These are phyloP conservation scores for Drosophila koepferae DNA, from an alignment of 2,888 invertebrate species.

Conservation along the genomic window DNA sequence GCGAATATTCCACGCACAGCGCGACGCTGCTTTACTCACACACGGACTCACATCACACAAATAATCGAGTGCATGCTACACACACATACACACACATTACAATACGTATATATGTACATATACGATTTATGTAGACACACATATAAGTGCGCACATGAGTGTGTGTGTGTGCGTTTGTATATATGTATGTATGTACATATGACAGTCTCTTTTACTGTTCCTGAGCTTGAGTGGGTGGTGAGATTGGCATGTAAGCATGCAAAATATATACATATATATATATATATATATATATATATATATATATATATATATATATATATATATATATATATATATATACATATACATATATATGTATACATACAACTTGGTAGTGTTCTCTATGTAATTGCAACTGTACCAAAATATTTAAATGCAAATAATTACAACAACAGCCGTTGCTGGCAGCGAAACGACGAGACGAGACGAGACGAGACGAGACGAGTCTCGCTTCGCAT, in stretches of 20 bases:
- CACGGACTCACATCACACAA: not conserved
- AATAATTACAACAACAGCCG: conserved; percentile 42
- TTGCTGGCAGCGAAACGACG: conserved; percentile 1
- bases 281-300: not conserved
- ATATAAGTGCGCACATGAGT: not conserved
- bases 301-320: not conserved
- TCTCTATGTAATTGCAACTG: conserved; percentile 31
- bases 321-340: not conserved
- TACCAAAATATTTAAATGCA: conserved; percentile 39
- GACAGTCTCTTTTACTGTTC: conserved; percentile 20
- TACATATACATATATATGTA: not conserved
- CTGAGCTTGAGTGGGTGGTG: conserved; percentile 41
- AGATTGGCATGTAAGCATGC: conserved; percentile 8
- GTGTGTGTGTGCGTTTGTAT: not conserved
- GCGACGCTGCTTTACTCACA: conserved; percentile 21
- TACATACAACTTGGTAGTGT: not conserved
- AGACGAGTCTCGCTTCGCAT: not conserved
- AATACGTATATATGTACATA: conserved; percentile 6
- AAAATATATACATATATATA: not conserved
- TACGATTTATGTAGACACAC: conserved; percentile 6
- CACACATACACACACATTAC: not conserved
- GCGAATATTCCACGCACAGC: conserved; percentile 61
- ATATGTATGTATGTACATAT: not conserved
- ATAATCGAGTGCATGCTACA: conserved; percentile 4
- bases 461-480: not conserved